Conservation (phyloP, 2,797 vertebrate species). For the Pyrocephalus nanus region DNA sequence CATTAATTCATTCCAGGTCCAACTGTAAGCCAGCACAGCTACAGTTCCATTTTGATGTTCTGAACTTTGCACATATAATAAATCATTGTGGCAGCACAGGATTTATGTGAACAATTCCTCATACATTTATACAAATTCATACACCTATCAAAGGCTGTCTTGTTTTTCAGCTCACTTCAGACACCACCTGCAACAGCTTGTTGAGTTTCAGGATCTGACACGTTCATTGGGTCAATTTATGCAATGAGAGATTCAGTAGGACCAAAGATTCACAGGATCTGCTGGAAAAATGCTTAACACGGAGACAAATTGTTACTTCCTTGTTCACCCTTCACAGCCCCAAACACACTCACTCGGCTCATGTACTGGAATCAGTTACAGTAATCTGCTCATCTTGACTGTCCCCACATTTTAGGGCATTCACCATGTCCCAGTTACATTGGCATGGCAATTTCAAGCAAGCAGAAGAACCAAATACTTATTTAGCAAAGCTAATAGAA, state of each 20-base stretch:
- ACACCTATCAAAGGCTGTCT: conserved; percentile 25
- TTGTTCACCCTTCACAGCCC: background rate
- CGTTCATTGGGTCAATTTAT: background rate
- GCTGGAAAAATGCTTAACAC: background rate
- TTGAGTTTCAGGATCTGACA: background rate
- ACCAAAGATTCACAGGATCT: background rate
- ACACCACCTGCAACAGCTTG: conserved; percentile 2
- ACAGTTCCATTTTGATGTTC: conserved; percentile 19
- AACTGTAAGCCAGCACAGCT: conserved; percentile 11
- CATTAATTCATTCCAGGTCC: conserved; percentile 33
- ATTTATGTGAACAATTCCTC: conserved; percentile 40
- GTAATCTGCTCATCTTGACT: background rate
- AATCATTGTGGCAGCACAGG: conserved; percentile 23
- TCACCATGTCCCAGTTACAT: background rate
- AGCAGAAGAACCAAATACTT: background rate
- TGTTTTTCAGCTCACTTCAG: conserved; percentile 25
- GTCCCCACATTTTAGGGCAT: background rate
- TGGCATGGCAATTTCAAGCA: background rate
- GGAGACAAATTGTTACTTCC: background rate
- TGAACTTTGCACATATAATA: conserved; percentile 30
- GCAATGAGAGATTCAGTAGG: background rate
- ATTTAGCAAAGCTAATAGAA: background rate
- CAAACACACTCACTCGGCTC: background rate
- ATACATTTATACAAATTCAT: conserved; percentile 2
- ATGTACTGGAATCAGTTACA: background rate